phyloP scores from a whole-genome alignment of 2,888 invertebrate species.

The Orchesellides sinensis region DNA sequence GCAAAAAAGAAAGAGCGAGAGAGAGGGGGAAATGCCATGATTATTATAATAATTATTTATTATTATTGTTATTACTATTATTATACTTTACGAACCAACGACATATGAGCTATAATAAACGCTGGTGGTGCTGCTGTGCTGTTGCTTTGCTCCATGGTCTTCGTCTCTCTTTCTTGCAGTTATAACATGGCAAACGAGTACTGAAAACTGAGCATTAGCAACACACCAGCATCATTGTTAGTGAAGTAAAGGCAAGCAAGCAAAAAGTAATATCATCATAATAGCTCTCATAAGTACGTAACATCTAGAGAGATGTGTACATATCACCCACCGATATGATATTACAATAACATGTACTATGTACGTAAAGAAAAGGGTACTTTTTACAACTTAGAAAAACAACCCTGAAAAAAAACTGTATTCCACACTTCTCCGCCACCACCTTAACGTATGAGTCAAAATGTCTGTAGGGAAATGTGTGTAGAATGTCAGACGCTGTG shows the following conservation, averaged over 20 bases:
- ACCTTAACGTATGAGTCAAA: not conserved
- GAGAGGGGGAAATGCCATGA: constrained; percentile 62
- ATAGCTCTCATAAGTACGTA: constrained; percentile 64
- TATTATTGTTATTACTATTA: constrained; percentile 67
- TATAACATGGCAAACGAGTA: constrained; percentile 40
- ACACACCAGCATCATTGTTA: constrained; percentile 50
- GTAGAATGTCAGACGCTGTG: not conserved
- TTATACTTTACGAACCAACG: constrained; percentile 65
- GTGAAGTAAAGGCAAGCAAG: constrained; percentile 32
- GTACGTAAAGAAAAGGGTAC: constrained; percentile 45
- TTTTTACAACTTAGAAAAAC: constrained; percentile 45
- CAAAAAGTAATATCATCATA: constrained; percentile 63
- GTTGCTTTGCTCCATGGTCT: constrained; percentile 8
- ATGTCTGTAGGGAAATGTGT: constrained; percentile 1
- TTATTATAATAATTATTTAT: constrained; percentile 67
- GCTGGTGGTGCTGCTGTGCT: constrained; percentile 30
- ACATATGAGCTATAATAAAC: constrained; percentile 65
- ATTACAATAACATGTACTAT: too few species aligned
- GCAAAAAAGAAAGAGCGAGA: constrained; percentile 22
- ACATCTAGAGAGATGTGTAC: constrained; percentile 45
- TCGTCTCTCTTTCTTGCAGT: constrained; percentile 28
- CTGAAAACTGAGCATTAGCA: constrained; percentile 54
- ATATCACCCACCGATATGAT: constrained; percentile 29
- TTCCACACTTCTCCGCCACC: not conserved
- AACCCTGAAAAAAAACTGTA: constrained; percentile 12